Evolutionary conservation across 2,797 vertebrate genomes (phyloP).

Genomic region (Phaenicophaeus curvirostris): DNA sequence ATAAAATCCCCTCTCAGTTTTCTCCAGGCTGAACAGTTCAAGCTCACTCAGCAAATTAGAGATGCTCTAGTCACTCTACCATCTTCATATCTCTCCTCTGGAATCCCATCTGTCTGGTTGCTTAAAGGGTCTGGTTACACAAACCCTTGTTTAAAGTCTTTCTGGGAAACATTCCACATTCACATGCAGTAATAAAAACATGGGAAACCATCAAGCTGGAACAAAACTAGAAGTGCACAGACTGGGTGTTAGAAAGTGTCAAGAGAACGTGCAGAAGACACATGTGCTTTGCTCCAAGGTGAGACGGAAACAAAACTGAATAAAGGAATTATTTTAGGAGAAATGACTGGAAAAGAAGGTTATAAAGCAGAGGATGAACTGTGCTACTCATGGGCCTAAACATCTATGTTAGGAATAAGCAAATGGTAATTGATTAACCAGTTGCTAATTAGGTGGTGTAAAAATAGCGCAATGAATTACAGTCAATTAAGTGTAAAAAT

Average conservation of each 20-base stretch:
- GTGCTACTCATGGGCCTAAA: background rate
- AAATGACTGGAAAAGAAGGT: background rate
- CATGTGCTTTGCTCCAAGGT: background rate
- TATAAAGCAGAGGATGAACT: background rate
- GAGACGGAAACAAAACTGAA: background rate
- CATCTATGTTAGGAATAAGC: background rate
- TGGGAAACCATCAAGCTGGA: background rate
- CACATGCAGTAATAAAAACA: background rate
- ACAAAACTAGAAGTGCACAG: background rate
- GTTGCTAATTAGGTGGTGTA: constrained; percentile 35
- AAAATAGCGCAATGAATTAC: constrained; percentile 48
- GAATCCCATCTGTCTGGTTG: background rate
- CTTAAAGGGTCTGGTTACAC: background rate
- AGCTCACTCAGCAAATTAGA: too few species aligned
- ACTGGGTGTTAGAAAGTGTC: background rate
- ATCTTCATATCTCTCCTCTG: too few species aligned
- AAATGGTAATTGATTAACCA: constrained; percentile 46
- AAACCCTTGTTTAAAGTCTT: background rate
- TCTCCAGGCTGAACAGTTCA: too few species aligned
- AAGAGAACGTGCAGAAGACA: background rate
- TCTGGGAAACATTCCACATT: background rate
- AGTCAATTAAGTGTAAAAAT: constrained; percentile 61
- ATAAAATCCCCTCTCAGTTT: too few species aligned
- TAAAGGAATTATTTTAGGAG: background rate
- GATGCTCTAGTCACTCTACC: too few species aligned